These are phyloP conservation scores for Eristalinus sepulchralis DNA, from an alignment of 2,888 invertebrate genomes.

Conservation along the genomic window DNA sequence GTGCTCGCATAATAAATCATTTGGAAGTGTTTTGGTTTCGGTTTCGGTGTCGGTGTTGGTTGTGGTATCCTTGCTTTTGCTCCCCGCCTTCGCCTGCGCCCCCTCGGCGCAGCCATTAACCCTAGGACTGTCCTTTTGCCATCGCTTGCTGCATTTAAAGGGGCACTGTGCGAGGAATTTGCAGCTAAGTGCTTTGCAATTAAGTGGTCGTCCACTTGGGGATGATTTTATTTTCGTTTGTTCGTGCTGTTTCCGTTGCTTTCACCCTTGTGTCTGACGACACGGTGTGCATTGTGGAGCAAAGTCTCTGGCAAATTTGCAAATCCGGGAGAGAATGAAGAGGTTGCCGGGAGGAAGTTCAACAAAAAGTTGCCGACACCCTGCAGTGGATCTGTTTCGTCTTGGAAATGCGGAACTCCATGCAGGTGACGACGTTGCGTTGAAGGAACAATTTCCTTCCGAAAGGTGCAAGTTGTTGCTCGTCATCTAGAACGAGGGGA, in stretches of 20 bases:
- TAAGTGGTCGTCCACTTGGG: slow-evolving; percentile 61
- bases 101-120: not conserved
- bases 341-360: not conserved
- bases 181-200: slow-evolving; percentile 66
- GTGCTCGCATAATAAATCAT: slow-evolving; percentile 70
- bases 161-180: slow-evolving; percentile 59
- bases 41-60: slow-evolving; percentile 32
- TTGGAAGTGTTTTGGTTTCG: slow-evolving; percentile 56
- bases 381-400: not conserved
- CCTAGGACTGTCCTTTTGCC: not conserved
- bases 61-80: slow-evolving; percentile 23
- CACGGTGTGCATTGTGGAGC: not conserved
- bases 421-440: not conserved
- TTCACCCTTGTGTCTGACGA: not conserved
- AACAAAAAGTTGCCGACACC: no score
- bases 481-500: no score
- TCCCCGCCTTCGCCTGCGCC: not conserved
- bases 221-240: slow-evolving; percentile 21
- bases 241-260: slow-evolving; percentile 1
- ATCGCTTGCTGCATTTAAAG: slow-evolving; percentile 29
- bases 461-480: no score
- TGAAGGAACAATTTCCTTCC: no score
- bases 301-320: not conserved
- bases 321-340: not conserved
- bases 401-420: not conserved